Evolutionary conservation across 2,797 vertebrate genomes (phyloP).

Genomic region (Decapterus maruadsi): DNA sequence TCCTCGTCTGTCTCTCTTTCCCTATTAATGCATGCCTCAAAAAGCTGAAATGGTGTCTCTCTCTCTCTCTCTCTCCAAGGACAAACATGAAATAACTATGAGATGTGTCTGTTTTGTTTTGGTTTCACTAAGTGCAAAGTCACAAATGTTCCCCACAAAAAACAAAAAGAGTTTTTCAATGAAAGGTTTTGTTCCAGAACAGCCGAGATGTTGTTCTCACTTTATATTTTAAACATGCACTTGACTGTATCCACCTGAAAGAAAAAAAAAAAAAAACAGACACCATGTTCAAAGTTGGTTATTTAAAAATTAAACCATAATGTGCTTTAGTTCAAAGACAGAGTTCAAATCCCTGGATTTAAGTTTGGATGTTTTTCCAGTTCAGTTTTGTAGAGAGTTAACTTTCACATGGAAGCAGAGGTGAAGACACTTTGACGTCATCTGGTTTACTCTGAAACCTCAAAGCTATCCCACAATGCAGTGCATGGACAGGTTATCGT

Average conservation of each 20-base stretch:
- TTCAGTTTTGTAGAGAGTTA: neutral
- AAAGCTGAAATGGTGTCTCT: neutral
- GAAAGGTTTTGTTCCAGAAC: neutral
- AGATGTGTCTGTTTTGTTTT: slow-evolving; percentile 1
- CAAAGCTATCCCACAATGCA: slow-evolving; percentile 12
- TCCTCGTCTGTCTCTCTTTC: neutral
- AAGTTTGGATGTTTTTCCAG: neutral
- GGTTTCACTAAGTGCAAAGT: neutral
- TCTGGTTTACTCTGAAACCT: slow-evolving; percentile 7
- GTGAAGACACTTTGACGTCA: neutral
- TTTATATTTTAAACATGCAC: neutral
- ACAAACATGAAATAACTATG: neutral
- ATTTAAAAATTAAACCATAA: slow-evolving; percentile 19
- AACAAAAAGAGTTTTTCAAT: neutral
- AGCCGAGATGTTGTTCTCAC: neutral
- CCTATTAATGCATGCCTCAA: slow-evolving; percentile 17
- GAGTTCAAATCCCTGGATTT: neutral
- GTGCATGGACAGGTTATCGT: neutral
- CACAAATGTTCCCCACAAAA: neutral
- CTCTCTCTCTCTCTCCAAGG: neutral
- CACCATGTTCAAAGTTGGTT: neutral
- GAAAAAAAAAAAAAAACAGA: no score
- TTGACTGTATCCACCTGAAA: neutral
- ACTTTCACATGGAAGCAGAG: neutral
- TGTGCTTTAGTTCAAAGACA: slow-evolving; percentile 39